These are phyloP conservation scores for Murina feae DNA, from an alignment of 2,113 vertebrate species.

Conservation along the genomic window DNA sequence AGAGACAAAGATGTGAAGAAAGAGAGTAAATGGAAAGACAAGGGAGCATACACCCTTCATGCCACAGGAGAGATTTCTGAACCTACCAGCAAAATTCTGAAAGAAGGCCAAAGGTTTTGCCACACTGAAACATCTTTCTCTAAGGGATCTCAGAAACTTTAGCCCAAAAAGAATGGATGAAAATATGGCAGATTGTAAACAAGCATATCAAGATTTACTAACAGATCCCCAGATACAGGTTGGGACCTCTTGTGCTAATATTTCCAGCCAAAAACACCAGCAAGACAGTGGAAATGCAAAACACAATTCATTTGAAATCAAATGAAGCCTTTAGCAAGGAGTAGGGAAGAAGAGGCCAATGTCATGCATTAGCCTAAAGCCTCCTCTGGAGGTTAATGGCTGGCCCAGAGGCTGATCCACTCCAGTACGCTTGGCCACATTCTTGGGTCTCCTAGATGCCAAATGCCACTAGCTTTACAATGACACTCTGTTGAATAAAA, in stretches of 20 bases:
- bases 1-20: neutral
- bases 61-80: neutral
- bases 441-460: conserved; percentile 62
- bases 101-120: neutral
- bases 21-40: too few relatives aligned
- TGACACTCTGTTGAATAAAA: conserved; percentile 69
- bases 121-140: neutral
- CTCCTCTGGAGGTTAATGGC: conserved; percentile 14
- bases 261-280: neutral
- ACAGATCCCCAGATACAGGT: neutral
- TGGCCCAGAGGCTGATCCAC: conserved; percentile 62
- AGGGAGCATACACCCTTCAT: neutral
- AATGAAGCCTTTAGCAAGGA: neutral
- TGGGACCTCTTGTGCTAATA: neutral
- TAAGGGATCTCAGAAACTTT: neutral
- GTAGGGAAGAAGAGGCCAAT: neutral
- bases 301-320: neutral
- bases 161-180: neutral
- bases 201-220: neutral
- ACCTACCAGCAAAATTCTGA: neutral
- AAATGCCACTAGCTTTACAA: conserved; percentile 69
- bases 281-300: neutral
- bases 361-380: neutral
- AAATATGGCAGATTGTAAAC: neutral
- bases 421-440: conserved; percentile 71